Evolutionary conservation across 2,113 vertebrate species (phyloP).

Genomic region (Eclectus roratus): DNA sequence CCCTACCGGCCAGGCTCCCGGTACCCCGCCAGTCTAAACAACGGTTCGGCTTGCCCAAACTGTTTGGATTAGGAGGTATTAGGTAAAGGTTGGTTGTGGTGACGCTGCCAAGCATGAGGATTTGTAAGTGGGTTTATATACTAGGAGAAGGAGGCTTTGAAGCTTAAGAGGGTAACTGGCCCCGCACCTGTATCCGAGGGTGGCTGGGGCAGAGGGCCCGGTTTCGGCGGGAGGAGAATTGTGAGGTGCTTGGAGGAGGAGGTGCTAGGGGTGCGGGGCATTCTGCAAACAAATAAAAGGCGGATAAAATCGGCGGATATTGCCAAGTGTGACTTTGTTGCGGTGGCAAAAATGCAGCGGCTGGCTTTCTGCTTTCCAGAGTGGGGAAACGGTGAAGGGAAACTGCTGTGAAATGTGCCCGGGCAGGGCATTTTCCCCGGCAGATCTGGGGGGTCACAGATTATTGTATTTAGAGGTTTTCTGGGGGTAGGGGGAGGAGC

Average conservation of each 20-base stretch:
- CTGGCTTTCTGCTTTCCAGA: background rate
- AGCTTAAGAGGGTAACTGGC: slow-evolving; percentile 3
- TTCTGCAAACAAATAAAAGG: background rate
- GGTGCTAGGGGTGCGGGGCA: background rate
- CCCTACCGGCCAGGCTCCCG: background rate
- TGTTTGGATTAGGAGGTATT: slow-evolving; percentile 56
- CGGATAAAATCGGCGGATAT: background rate
- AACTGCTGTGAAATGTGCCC: background rate
- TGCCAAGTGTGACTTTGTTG: background rate
- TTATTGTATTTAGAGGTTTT: slow-evolving; percentile 29
- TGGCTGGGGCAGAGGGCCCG: background rate
- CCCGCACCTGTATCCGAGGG: slow-evolving; percentile 54
- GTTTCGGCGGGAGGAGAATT: background rate
- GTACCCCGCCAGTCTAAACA: slow-evolving; percentile 43
- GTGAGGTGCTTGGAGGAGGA: background rate
- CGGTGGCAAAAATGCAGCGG: background rate
- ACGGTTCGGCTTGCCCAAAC: background rate
- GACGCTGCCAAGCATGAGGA: background rate
- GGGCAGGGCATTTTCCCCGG: background rate
- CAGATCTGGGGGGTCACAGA: background rate
- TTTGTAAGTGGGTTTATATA: slow-evolving; percentile 24
- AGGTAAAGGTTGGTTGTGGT: slow-evolving; percentile 35
- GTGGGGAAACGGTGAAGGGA: background rate
- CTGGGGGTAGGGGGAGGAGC: slow-evolving; percentile 54
- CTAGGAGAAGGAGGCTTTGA: slow-evolving; percentile 26